Evolutionary conservation across 2,797 vertebrate species (phyloP).

Genomic region (Cryptoprocta ferox): DNA sequence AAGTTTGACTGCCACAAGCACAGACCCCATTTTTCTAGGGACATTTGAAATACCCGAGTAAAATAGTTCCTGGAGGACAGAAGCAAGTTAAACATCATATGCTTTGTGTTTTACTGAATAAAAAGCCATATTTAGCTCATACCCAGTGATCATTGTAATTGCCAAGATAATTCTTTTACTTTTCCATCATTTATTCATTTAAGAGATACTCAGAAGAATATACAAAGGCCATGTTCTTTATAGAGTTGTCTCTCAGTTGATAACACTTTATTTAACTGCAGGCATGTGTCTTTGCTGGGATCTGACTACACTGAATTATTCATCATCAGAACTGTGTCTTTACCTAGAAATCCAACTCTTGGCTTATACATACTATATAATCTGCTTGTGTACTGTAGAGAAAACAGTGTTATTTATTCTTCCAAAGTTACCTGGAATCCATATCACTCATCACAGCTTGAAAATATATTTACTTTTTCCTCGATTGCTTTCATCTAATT

Average conservation of each 20-base stretch:
- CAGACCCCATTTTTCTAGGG: not conserved
- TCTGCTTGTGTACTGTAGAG: slow-evolving; percentile 59
- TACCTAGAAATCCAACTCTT: slow-evolving; percentile 77
- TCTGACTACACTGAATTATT: slow-evolving; percentile 66
- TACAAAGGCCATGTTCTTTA: not conserved
- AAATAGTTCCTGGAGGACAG: not conserved
- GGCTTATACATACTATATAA: not conserved
- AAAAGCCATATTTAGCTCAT: not conserved
- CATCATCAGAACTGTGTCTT: slow-evolving; percentile 63
- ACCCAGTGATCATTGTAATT: not conserved
- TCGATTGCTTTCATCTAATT: slow-evolving; percentile 67
- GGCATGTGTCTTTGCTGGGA: not conserved
- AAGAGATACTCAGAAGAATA: not conserved
- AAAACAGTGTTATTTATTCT: slow-evolving; percentile 74
- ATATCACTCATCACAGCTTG: not conserved
- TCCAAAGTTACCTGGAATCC: slow-evolving; percentile 37
- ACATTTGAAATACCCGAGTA: not conserved
- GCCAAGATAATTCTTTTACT: not conserved
- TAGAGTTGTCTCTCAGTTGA: not conserved
- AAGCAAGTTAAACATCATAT: not conserved
- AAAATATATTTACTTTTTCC: slow-evolving; percentile 59
- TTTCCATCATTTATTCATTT: not conserved
- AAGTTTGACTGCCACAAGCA: not conserved
- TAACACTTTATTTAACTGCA: not conserved
- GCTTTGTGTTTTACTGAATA: not conserved